phyloP scores from a whole-genome alignment of 2,797 vertebrate genomes.

The Clarias pachynema region DNA sequence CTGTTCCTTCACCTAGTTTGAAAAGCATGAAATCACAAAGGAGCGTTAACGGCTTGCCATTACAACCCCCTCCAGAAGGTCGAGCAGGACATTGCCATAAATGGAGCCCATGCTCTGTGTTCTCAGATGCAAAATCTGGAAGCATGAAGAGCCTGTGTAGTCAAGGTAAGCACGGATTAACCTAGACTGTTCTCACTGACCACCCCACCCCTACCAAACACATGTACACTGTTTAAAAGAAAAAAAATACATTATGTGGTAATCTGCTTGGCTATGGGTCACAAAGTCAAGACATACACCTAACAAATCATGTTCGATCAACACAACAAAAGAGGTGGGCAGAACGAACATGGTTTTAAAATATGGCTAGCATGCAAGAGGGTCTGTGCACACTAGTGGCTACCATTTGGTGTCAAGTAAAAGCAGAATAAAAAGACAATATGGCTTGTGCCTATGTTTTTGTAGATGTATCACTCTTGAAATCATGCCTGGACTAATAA shows the following conservation, averaged over 20 bases:
- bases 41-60: conserved; percentile 52
- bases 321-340: conserved; percentile 3
- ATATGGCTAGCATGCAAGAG: conserved; percentile 2
- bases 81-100: conserved; percentile 41
- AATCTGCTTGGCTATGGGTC: conserved; percentile 8
- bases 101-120: conserved; percentile 47
- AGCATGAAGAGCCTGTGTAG: conserved; percentile 30
- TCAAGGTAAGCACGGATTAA: conserved; percentile 61
- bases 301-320: conserved; percentile 1
- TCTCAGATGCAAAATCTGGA: conserved; percentile 39
- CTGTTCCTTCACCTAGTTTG: not conserved
- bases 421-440: conserved; percentile 6
- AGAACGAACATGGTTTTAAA: conserved; percentile 13
- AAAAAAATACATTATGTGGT: conserved; percentile 22
- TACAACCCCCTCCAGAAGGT: conserved; percentile 39
- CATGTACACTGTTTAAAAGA: conserved; percentile 7
- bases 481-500: conserved; percentile 4
- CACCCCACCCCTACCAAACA: conserved; percentile 43
- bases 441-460: conserved; percentile 10
- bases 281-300: not conserved
- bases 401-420: conserved; percentile 18
- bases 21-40: conserved; percentile 55
- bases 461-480: conserved; percentile 15
- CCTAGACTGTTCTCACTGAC: conserved; percentile 55
- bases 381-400: conserved; percentile 8